These are phyloP conservation scores for Solea senegalensis DNA, from an alignment of 2,113 vertebrate genomes.

Conservation along the genomic window DNA sequence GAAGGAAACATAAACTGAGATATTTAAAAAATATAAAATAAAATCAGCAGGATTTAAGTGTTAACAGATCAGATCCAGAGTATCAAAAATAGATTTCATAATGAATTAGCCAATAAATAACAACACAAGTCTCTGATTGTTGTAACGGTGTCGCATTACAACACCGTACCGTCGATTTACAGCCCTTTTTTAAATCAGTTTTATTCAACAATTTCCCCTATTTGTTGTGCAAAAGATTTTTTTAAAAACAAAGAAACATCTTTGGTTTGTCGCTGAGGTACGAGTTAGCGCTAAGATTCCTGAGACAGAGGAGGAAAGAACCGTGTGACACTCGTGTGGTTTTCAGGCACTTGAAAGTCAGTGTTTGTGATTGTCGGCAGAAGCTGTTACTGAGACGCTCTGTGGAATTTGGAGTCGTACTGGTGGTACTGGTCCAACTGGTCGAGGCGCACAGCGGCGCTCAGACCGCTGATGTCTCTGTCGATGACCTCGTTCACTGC, in stretches of 20 bases:
- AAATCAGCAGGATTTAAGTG: constrained; percentile 7
- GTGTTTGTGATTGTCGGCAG: constrained; percentile 7
- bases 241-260: constrained; percentile 6
- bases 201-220: background rate
- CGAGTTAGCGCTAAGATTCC: constrained; percentile 19
- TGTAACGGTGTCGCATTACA: background rate
- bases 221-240: background rate
- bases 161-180: background rate
- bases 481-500: constrained; percentile 81
- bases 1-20: constrained; percentile 38
- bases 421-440: constrained; percentile 34
- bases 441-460: constrained; percentile 11
- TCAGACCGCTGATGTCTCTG: constrained; percentile 68
- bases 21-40: too few relatives aligned
- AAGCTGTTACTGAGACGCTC: constrained; percentile 20
- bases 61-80: constrained; percentile 32
- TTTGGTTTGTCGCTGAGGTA: constrained; percentile 54
- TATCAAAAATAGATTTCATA: constrained; percentile 70
- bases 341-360: constrained; percentile 61
- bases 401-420: constrained; percentile 33
- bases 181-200: constrained; percentile 25
- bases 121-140: background rate
- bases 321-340: background rate
- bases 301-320: constrained; percentile 23
- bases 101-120: constrained; percentile 59